A percentile compares a stretch with the other conserved stretches of the same genome.
phyloP scores from a whole-genome alignment of 1,140 invertebrate species.

The Dinothrombium tinctorium region DNA sequence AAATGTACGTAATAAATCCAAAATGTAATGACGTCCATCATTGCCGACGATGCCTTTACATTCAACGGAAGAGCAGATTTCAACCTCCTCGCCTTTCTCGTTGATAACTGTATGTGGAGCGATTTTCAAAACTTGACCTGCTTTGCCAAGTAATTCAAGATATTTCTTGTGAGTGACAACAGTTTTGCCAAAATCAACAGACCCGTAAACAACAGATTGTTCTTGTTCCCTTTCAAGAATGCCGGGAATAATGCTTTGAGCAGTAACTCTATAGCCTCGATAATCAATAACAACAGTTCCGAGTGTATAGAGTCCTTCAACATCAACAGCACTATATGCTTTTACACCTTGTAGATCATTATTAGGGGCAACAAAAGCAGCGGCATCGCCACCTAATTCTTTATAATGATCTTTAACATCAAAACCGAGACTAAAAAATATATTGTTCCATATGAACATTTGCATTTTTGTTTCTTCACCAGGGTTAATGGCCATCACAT shows the following conservation, averaged over 20 bases:
- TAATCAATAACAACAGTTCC: constrained; percentile 98
- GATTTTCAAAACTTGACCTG: constrained; percentile 78
- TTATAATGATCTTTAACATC: constrained; percentile 98
- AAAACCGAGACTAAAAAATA: constrained; percentile 96
- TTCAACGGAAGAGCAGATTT: constrained; percentile 90
- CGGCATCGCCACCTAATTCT: constrained; percentile 88
- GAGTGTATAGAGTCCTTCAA: constrained; percentile 81
- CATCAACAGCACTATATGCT: constrained; percentile 80
- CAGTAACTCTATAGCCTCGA: constrained; percentile 84
- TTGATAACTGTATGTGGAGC: constrained; percentile 82
- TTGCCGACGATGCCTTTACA: constrained; percentile 99
- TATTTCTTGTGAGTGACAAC: constrained; percentile 84
- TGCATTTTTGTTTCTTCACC: constrained; percentile 97
- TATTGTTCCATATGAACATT: constrained; percentile 99
- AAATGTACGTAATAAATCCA: constrained; percentile 86
- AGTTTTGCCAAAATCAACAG: constrained; percentile 95
- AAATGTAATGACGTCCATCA: constrained; percentile 87
- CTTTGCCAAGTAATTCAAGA: constrained; percentile 72
- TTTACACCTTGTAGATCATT: constrained; percentile 89
- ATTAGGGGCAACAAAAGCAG: constrained; percentile 79
- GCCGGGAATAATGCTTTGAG: constrained; percentile 92
- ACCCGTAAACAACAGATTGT: constrained; percentile 96
- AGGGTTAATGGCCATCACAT: constrained; percentile 97
- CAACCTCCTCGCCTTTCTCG: constrained; percentile 70
- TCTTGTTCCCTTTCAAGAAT: constrained; percentile 97